A percentile compares a stretch with the other conserved stretches of the same genome.
Conservation (phyloP, 2,888 invertebrate genomes). For the Caenorhabditis drosophilae region DNA sequence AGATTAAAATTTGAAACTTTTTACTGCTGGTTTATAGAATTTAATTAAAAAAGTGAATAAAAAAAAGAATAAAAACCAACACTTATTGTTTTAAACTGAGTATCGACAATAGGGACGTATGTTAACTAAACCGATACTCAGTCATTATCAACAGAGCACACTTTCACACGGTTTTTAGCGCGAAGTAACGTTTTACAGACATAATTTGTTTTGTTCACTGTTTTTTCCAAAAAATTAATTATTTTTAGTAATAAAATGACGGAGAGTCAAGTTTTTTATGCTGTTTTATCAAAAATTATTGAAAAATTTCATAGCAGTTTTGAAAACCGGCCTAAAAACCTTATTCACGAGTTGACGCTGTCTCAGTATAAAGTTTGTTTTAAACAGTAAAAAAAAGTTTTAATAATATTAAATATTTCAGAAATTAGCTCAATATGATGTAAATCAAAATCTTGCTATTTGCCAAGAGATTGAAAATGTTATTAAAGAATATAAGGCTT, state of each 20-base stretch:
- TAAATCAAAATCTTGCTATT: background rate
- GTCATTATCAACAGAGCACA: conserved; percentile 19
- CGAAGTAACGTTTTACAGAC: background rate
- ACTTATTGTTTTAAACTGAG: background rate
- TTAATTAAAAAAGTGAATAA: too few relatives aligned
- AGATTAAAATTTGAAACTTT: too few relatives aligned
- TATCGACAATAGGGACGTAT: background rate
- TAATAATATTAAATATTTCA: conserved; percentile 5
- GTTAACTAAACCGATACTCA: conserved; percentile 19
- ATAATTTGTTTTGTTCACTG: too few relatives aligned
- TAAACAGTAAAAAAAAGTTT: background rate
- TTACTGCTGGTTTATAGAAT: too few relatives aligned
- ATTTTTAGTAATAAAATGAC: too few relatives aligned
- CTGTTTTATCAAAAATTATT: background rate
- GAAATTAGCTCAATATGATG: conserved; percentile 19
- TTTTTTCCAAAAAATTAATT: too few relatives aligned
- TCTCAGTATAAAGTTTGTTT: conserved; percentile 17
- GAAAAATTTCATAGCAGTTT: background rate
- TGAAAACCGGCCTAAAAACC: background rate
- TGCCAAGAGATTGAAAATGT: conserved; percentile 3
- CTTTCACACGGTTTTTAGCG: background rate
- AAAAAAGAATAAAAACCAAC: too few relatives aligned
- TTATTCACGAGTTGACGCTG: conserved; percentile 18
- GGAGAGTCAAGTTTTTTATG: too few relatives aligned
- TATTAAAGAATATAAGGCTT: conserved; percentile 12